These are phyloP conservation scores for Chloroclysta siterata DNA, from an alignment of 2,888 invertebrate genomes.

Conservation along the genomic window DNA sequence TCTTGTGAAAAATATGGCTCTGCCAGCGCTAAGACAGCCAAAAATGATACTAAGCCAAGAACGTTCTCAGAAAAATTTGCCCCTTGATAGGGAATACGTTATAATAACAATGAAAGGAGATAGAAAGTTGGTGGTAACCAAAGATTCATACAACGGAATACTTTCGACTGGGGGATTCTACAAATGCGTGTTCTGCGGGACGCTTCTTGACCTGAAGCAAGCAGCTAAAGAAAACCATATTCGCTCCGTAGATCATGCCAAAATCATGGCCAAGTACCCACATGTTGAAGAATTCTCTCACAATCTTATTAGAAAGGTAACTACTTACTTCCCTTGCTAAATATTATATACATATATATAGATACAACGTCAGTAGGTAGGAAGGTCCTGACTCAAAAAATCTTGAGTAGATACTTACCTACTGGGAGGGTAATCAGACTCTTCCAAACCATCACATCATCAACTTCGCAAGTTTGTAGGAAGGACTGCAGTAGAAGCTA, in stretches of 20 bases:
- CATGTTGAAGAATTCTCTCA: constrained; percentile 58
- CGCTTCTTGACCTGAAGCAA: constrained; percentile 49
- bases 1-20: constrained; percentile 40
- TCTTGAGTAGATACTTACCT: too few relatives aligned
- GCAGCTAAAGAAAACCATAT: constrained; percentile 58
- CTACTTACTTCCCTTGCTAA: too few relatives aligned
- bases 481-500: too few relatives aligned
- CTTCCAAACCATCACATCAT: too few relatives aligned
- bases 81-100: constrained; percentile 47
- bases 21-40: constrained; percentile 59
- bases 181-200: constrained; percentile 62
- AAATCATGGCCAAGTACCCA: constrained; percentile 51
- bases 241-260: constrained; percentile 50
- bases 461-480: too few relatives aligned
- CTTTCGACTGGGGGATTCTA: constrained; percentile 53
- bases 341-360: too few relatives aligned
- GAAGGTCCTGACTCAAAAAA: too few relatives aligned
- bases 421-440: too few relatives aligned
- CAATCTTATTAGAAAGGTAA: constrained; percentile 66
- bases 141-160: constrained; percentile 66
- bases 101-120: constrained; percentile 62
- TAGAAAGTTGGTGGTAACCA: constrained; percentile 61
- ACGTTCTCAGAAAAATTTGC: constrained; percentile 20
- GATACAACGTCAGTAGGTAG: too few relatives aligned
- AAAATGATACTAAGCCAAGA: constrained; percentile 39